These are phyloP conservation scores for Heliothis subflexa DNA, from an alignment of 1,140 invertebrate genomes.

Conservation along the genomic window DNA sequence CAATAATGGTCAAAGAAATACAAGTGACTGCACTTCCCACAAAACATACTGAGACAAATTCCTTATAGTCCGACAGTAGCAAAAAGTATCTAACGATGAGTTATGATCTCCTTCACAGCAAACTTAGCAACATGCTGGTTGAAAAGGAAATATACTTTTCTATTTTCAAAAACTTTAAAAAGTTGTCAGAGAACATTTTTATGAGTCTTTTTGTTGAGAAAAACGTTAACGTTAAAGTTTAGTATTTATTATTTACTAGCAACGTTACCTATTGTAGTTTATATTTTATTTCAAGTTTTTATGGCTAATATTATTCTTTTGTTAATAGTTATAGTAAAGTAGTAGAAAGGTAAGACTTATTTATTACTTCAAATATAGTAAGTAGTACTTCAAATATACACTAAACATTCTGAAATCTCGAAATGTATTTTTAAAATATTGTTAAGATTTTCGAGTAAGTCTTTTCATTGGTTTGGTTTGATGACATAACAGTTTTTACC, in stretches of 20 bases:
- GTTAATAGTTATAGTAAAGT: background rate
- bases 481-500: no score
- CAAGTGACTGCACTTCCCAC: constrained; percentile 15
- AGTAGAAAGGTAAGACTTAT: no score
- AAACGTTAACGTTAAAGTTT: constrained; percentile 5
- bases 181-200: constrained; percentile 19
- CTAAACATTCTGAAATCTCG: no score
- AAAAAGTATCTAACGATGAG: constrained; percentile 30
- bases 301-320: background rate
- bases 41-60: constrained; percentile 9
- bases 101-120: constrained; percentile 6
- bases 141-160: constrained; percentile 16
- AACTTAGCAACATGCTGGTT: constrained; percentile 5
- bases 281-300: background rate
- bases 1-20: constrained; percentile 1
- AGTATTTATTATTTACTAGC: constrained; percentile 13
- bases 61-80: constrained; percentile 4
- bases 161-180: constrained; percentile 25
- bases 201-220: constrained; percentile 5
- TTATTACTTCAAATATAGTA: no score
- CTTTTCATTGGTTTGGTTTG: no score
- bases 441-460: no score
- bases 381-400: no score
- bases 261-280: background rate
- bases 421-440: no score